phyloP scores from a whole-genome alignment of 2,888 invertebrate genomes.

The Apoda limacodes region DNA sequence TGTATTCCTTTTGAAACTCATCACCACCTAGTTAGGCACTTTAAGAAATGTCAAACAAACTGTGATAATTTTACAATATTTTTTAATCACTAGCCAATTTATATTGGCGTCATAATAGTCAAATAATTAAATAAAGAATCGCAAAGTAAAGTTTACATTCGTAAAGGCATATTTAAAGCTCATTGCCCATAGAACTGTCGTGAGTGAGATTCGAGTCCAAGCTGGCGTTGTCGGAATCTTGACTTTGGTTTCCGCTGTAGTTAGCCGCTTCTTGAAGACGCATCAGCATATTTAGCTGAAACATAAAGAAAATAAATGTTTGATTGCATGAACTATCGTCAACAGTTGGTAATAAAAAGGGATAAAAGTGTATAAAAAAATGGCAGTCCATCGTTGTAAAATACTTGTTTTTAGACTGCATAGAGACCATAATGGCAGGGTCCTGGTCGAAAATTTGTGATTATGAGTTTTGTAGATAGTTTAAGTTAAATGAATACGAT shows the following conservation, averaged over 20 bases:
- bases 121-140: conserved; percentile 9
- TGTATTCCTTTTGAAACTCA: too few species aligned
- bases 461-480: too few species aligned
- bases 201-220: conserved; percentile 83
- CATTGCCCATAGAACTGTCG: conserved; percentile 73
- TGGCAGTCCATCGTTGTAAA: not conserved
- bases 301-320: conserved; percentile 20
- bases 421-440: too few species aligned
- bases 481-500: too few species aligned
- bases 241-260: conserved; percentile 90
- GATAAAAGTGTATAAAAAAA: conserved; percentile 1
- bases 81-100: too few species aligned
- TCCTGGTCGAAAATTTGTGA: too few species aligned
- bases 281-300: conserved; percentile 94
- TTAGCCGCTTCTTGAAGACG: conserved; percentile 95
- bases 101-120: conserved; percentile 3
- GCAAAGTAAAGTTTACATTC: too few species aligned
- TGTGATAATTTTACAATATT: too few species aligned
- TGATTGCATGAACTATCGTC: conserved; percentile 3
- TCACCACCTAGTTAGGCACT: too few species aligned
- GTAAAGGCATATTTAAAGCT: conserved; percentile 39
- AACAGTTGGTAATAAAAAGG: not conserved
- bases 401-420: too few species aligned
- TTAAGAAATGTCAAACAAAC: too few species aligned
- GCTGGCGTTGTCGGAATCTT: conserved; percentile 91